Percentiles rank a stretch among this genome's conserved stretches.
Evolutionary conservation across 2,888 invertebrate species (phyloP).

Genomic region (Eurois occulta): DNA sequence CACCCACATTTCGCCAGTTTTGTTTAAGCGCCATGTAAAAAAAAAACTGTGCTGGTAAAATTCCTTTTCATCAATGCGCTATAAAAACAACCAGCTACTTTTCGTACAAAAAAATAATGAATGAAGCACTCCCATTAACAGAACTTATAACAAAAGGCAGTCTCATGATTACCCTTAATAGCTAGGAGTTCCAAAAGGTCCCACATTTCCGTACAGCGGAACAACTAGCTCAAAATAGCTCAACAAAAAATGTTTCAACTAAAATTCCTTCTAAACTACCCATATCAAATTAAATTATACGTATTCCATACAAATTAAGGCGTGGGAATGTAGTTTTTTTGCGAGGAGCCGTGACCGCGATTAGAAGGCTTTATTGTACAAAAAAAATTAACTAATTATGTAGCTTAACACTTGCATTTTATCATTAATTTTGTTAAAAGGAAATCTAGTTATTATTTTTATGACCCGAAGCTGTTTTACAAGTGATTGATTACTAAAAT

Average conservation of each 20-base stretch:
- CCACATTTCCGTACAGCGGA: slow-evolving; percentile 30
- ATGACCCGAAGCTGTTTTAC: slow-evolving; percentile 14
- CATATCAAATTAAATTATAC: slow-evolving; percentile 84
- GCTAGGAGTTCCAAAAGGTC: slow-evolving; percentile 27
- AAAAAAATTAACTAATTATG: slow-evolving; percentile 64
- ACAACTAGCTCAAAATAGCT: slow-evolving; percentile 47
- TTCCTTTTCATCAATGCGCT: neutral
- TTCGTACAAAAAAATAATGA: slow-evolving; percentile 26
- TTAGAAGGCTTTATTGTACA: slow-evolving; percentile 61
- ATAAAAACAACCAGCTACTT: neutral
- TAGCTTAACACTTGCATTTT: slow-evolving; percentile 48
- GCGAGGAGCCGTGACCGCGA: slow-evolving; percentile 72
- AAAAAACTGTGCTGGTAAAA: neutral
- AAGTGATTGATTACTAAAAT: slow-evolving; percentile 17
- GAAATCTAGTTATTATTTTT: slow-evolving; percentile 7
- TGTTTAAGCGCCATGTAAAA: too few species aligned
- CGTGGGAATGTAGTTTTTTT: slow-evolving; percentile 80
- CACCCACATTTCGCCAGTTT: too few species aligned
- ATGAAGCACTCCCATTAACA: slow-evolving; percentile 25
- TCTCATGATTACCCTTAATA: slow-evolving; percentile 58
- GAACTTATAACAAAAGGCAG: slow-evolving; percentile 24
- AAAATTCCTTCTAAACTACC: slow-evolving; percentile 77
- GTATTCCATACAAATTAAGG: slow-evolving; percentile 81
- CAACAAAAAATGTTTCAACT: slow-evolving; percentile 72
- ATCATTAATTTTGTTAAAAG: slow-evolving; percentile 1